Base-by-base conservation (phyloP, 2,113 vertebrate genomes). In the Tamias sibiricus region DNA sequence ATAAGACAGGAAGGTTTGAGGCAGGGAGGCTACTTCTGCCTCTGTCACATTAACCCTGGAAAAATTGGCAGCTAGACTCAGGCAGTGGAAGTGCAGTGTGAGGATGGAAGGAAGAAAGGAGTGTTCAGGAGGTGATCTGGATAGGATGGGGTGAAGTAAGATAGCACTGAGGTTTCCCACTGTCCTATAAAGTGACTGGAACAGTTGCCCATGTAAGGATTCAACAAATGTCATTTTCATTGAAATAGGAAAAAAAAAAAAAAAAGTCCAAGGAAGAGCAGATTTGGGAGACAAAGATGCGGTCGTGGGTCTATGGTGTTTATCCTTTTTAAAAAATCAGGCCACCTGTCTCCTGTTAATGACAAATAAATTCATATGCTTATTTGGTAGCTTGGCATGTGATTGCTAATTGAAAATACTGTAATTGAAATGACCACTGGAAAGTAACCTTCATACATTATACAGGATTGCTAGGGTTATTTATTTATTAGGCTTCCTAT, bases 391-490 rank as follows among this genome's bases (percentile, higher is more conserved):
- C 82, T 54, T 59, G 76, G 54, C 47, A 47, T 71, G 77, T 42
- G 69, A 24, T 66, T 95, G 90, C 89, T 98, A 90, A 98, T 96
- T 98, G 89, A 96, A 96, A 95, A 90, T 90, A 62, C 40, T 91
- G 47, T 97, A 96, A 94, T 94, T 97, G 89, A 97, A 96, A 96
- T 95, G 96, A 97, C 80, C 52, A 64, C 26, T 93, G 84, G 95
- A 96, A 97, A 96, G 66, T 95, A 96, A 80, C 87, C 87, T 96
- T 98, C 96, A 94, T 96, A 69, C 66, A 95, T 96, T 97, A 98
- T 96, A 90, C 54, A 95, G 8, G n/a, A 95, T 95, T 64, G 74
- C 80, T 66, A n/a, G 90, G 68, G 71, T 97, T 96, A 97, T 96
- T 98, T 97, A 97, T 97, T 95, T 94, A 96, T 97, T 96, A 96